These are phyloP conservation scores for Acanthococcus lagerstroemiae DNA, from an alignment of 2,888 invertebrate species.

Conservation along the genomic window DNA sequence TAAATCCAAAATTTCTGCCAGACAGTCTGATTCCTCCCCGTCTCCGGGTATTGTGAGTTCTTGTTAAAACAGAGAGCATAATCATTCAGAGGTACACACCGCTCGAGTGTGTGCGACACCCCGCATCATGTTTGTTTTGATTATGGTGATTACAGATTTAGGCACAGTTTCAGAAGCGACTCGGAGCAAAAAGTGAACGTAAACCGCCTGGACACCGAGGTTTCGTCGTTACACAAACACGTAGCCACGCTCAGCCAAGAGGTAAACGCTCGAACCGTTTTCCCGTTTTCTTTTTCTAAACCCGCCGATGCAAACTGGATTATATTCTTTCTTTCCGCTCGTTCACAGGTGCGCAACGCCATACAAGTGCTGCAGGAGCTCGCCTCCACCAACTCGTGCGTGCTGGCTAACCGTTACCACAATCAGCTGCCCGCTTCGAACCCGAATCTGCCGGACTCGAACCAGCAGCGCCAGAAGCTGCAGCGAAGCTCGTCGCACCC, in stretches of 20 bases:
- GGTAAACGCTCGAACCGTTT: too few relatives aligned
- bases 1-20: too few relatives aligned
- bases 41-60: too few relatives aligned
- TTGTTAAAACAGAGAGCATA: too few relatives aligned
- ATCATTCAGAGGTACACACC: too few relatives aligned
- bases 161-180: constrained; percentile 33
- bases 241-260: constrained; percentile 75
- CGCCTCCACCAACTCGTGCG: constrained; percentile 46
- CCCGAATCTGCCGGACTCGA: constrained; percentile 53
- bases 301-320: not conserved
- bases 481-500: constrained; percentile 74
- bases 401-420: constrained; percentile 46
- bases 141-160: constrained; percentile 19
- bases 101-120: too few relatives aligned
- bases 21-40: too few relatives aligned
- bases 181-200: constrained; percentile 43
- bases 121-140: too few relatives aligned
- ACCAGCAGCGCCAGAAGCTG: constrained; percentile 43
- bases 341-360: constrained; percentile 60
- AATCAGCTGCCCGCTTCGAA: constrained; percentile 56
- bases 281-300: not conserved
- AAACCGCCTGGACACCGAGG: constrained; percentile 70
- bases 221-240: constrained; percentile 71
- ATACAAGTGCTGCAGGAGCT: constrained; percentile 75
- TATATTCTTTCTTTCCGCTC: too few relatives aligned